Evolutionary conservation across 2,797 vertebrate genomes (phyloP).

Genomic region (Vireo griseus): DNA sequence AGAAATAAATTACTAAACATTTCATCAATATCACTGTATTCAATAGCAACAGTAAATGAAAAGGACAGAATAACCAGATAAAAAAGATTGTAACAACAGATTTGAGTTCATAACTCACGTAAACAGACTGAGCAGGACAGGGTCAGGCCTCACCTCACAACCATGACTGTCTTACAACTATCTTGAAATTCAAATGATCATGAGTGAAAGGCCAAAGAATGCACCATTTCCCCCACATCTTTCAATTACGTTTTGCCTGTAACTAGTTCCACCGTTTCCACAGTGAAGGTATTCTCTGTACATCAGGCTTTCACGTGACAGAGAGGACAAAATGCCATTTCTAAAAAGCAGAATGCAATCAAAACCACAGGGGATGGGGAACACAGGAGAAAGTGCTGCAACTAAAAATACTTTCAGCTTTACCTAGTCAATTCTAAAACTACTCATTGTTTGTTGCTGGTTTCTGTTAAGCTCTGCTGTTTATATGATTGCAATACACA

Average conservation of each 20-base stretch:
- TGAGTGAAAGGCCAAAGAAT: neutral
- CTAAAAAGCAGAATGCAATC: slow-evolving; percentile 1
- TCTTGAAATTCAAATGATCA: neutral
- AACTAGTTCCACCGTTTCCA: neutral
- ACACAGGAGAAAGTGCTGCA: neutral
- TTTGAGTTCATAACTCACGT: neutral
- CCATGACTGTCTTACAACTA: neutral
- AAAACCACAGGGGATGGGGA: neutral
- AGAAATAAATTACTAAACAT: neutral
- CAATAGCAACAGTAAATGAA: neutral
- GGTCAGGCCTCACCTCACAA: neutral
- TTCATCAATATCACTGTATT: neutral
- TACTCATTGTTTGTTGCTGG: neutral
- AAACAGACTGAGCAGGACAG: neutral
- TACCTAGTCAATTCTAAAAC: slow-evolving; percentile 24
- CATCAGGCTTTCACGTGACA: neutral
- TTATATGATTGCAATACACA: neutral
- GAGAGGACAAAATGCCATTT: neutral
- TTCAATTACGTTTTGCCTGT: neutral
- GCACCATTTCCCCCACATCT: neutral
- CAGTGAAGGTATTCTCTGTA: neutral
- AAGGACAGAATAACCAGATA: neutral
- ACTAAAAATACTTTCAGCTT: slow-evolving; percentile 19
- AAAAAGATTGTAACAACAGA: neutral
- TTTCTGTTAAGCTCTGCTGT: slow-evolving; percentile 21